These are phyloP conservation scores for Thamnophis elegans DNA, from an alignment of 2,797 vertebrate genomes.

Conservation along the genomic window DNA sequence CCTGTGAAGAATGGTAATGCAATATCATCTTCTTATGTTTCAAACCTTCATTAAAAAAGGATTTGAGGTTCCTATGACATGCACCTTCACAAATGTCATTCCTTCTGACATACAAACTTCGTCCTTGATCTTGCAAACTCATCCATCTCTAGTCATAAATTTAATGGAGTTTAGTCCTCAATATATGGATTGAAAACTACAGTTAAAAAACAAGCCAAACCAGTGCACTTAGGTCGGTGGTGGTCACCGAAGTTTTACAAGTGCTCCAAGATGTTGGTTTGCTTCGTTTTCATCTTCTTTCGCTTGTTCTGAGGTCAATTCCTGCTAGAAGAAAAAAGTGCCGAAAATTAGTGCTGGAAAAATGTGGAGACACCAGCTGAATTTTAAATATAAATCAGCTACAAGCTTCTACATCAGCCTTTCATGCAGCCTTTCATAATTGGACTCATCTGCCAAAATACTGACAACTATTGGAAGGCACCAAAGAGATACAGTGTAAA, in stretches of 20 bases:
- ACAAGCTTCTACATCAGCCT: background rate
- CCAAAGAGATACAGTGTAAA: background rate
- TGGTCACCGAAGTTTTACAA: background rate
- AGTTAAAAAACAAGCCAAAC: background rate
- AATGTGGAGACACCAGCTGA: background rate
- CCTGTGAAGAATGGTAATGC: background rate
- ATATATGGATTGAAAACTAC: background rate
- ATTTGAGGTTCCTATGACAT: background rate
- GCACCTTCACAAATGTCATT: background rate
- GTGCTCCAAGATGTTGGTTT: background rate
- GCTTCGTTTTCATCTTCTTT: background rate
- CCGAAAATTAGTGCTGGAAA: background rate
- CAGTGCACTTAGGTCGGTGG: background rate
- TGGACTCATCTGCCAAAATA: background rate
- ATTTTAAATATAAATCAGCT: background rate
- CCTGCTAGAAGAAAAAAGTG: background rate
- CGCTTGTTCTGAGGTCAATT: background rate
- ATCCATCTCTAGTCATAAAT: background rate
- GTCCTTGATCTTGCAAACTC: background rate
- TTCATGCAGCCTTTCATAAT: background rate
- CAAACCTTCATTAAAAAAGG: background rate
- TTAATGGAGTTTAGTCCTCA: background rate
- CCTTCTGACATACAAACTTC: background rate
- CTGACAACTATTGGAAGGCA: background rate
- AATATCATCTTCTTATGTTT: background rate